Conservation (phyloP, 2,113 vertebrate genomes). For the Arenaria interpres region DNA sequence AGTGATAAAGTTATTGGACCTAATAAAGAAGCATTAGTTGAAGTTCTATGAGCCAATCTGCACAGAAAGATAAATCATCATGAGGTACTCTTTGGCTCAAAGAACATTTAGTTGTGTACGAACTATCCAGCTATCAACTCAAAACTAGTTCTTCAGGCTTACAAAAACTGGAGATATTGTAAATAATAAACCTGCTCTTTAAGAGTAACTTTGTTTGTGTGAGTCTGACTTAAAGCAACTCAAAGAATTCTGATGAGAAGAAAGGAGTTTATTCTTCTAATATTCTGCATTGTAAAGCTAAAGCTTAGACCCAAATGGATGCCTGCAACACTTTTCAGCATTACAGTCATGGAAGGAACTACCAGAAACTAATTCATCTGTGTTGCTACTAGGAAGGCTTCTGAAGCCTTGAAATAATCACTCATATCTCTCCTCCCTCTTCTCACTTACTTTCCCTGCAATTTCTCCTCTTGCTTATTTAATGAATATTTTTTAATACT, state of each 20-base stretch:
- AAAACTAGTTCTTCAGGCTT: not conserved
- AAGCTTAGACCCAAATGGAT: not conserved
- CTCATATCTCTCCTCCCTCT: not conserved
- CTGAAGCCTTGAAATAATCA: not conserved
- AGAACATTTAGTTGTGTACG: conserved; percentile 19
- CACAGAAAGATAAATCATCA: not conserved
- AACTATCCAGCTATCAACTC: not conserved
- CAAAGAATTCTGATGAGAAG: not conserved
- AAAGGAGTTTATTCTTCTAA: not conserved
- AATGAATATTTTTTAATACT: not conserved
- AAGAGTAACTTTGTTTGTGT: not conserved
- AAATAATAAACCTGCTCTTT: not conserved
- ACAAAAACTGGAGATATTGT: not conserved
- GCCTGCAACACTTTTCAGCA: not conserved
- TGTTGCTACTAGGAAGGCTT: not conserved
- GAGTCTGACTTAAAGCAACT: not conserved
- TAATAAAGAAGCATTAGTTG: not conserved
- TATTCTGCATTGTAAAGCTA: not conserved
- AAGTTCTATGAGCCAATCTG: not conserved
- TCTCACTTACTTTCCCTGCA: not conserved
- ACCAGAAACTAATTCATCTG: not conserved
- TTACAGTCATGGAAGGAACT: not conserved
- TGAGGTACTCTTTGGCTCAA: not conserved
- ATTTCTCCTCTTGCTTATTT: not conserved
- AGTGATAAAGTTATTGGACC: not conserved